These are phyloP conservation scores for Sander lucioperca DNA, from an alignment of 2,113 vertebrate genomes.

Conservation along the genomic window DNA sequence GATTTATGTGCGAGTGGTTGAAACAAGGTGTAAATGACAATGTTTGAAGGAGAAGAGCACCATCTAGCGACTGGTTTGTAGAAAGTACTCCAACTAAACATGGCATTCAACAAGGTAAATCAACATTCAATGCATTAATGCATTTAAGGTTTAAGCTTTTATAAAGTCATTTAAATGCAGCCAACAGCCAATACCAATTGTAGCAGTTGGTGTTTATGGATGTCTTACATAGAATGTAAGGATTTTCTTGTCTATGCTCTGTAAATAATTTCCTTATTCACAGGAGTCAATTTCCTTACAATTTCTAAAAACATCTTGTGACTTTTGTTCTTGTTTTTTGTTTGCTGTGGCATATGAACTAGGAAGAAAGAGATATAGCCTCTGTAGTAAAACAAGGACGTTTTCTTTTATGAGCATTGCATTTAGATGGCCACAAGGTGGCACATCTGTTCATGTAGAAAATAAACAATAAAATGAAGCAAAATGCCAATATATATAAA, in stretches of 20 bases:
- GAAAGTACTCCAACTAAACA: neutral
- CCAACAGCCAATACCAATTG: too few relatives aligned
- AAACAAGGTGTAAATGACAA: rapidly evolving
- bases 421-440: slow-evolving; percentile 69
- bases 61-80: slow-evolving; percentile 66
- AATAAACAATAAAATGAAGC: neutral
- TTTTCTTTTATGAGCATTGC: too few relatives aligned
- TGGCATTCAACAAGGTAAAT: neutral
- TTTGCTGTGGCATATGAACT: neutral
- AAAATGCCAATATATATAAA: neutral
- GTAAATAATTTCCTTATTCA: neutral
- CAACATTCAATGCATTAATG: too few relatives aligned
- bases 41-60: slow-evolving; percentile 56
- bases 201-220: neutral
- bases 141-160: neutral
- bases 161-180: neutral
- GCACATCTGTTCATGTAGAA: slow-evolving; percentile 15
- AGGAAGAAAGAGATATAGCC: neutral
- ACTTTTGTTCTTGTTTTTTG: neutral
- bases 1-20: neutral
- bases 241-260: neutral
- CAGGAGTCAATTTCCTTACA: neutral
- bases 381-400: neutral
- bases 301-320: neutral
- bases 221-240: neutral